Percentiles rank a stretch among this genome's conserved stretches.
phyloP scores from a whole-genome alignment of 2,797 vertebrate species.

The Vultur gryphus region DNA sequence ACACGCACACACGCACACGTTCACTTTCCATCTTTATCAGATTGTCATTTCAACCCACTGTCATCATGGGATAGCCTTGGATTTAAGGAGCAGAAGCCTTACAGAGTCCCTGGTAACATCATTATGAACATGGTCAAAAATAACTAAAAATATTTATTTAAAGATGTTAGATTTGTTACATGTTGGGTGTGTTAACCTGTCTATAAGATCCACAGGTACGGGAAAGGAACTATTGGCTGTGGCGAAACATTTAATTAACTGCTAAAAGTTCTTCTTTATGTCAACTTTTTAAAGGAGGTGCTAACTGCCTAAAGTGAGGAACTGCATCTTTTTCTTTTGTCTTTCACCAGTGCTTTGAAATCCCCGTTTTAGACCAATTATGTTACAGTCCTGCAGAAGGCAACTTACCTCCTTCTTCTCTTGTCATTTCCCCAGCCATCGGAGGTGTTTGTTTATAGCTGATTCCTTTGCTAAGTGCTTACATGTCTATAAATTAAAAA shows the following conservation, averaged over 20 bases:
- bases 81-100: background rate
- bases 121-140: background rate
- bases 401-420: background rate
- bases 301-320: background rate
- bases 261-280: background rate
- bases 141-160: background rate
- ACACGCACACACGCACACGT: too few species aligned
- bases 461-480: background rate
- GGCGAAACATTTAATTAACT: background rate
- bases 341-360: background rate
- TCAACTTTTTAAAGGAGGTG: background rate
- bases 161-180: background rate
- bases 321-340: background rate
- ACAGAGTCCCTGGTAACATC: background rate
- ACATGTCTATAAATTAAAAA: background rate
- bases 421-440: background rate
- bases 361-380: background rate
- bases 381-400: background rate
- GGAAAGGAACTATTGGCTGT: background rate
- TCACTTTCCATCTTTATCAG: background rate
- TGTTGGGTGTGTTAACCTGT: background rate
- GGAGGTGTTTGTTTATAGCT: background rate
- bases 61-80: background rate
- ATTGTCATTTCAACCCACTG: background rate
- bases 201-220: background rate